Evolutionary conservation across 1,140 invertebrate species (phyloP).

Genomic region (Lepidotrigona ventralis): DNA sequence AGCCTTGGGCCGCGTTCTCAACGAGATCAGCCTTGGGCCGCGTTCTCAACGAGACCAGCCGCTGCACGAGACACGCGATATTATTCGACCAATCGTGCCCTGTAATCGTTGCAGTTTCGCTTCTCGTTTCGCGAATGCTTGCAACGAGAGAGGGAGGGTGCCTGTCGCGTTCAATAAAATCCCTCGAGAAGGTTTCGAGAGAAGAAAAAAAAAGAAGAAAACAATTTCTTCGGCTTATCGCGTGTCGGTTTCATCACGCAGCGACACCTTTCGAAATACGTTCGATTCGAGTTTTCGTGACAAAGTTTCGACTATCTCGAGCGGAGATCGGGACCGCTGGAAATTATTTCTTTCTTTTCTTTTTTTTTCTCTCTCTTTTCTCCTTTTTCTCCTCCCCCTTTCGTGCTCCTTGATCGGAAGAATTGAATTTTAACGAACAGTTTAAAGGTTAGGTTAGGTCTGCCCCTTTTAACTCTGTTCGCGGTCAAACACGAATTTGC

Average conservation of each 20-base stretch:
- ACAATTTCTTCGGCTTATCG: neutral
- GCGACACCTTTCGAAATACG: slow-evolving; percentile 8
- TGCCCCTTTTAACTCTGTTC: neutral
- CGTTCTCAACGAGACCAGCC: neutral
- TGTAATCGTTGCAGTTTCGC: slow-evolving; percentile 8
- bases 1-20: neutral
- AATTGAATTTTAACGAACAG: neutral
- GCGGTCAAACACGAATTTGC: neutral
- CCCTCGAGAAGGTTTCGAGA: neutral
- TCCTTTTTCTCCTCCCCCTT: no score
- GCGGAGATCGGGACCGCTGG: neutral
- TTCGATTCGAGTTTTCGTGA: neutral
- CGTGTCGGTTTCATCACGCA: neutral
- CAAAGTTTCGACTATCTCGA: neutral
- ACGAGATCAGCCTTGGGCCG: neutral
- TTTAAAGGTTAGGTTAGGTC: no score
- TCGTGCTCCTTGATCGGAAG: no score
- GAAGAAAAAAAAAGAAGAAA: no score
- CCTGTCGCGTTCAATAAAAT: slow-evolving; percentile 5
- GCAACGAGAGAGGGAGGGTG: neutral
- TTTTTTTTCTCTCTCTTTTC: no score
- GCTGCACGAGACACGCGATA: neutral
- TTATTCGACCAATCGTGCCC: neutral
- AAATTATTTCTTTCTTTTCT: no score
- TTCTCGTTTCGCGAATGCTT: neutral